phyloP scores from a whole-genome alignment of 2,797 vertebrate species.

The Acomys russatus region DNA sequence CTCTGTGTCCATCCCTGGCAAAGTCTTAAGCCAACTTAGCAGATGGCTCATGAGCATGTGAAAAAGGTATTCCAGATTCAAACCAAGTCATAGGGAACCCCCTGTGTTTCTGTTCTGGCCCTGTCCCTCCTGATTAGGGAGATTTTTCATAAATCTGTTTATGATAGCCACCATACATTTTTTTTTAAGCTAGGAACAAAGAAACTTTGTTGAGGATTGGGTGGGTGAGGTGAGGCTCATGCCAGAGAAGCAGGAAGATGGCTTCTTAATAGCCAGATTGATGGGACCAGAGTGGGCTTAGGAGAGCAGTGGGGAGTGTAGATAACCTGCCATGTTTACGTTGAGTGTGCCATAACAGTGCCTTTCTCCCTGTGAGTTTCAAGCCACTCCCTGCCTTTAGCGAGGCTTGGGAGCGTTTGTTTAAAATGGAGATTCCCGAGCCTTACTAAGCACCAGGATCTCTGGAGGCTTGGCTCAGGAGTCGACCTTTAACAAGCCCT shows the following conservation, averaged over 20 bases:
- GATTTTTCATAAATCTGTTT: slow-evolving; percentile 65
- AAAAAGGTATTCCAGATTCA: slow-evolving; percentile 47
- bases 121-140: background rate
- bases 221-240: background rate
- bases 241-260: slow-evolving; percentile 9
- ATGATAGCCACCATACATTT: slow-evolving; percentile 6
- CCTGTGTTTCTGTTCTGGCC: background rate
- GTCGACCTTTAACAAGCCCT: slow-evolving; percentile 37
- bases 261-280: background rate
- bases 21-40: slow-evolving; percentile 63
- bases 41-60: slow-evolving; percentile 68
- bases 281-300: background rate
- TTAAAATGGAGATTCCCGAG: slow-evolving; percentile 51
- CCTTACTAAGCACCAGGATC: background rate
- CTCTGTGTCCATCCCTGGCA: slow-evolving; percentile 61
- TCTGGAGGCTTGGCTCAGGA: background rate
- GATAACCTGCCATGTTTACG: background rate
- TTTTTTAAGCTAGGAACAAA: slow-evolving; percentile 5
- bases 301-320: background rate
- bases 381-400: background rate
- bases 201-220: background rate
- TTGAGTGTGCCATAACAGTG: background rate
- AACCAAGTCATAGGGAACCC: slow-evolving; percentile 48
- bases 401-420: slow-evolving; percentile 8
- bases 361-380: slow-evolving; percentile 29